Evolutionary conservation across 2,797 vertebrate genomes (phyloP).

Genomic region (Chelmon rostratus): DNA sequence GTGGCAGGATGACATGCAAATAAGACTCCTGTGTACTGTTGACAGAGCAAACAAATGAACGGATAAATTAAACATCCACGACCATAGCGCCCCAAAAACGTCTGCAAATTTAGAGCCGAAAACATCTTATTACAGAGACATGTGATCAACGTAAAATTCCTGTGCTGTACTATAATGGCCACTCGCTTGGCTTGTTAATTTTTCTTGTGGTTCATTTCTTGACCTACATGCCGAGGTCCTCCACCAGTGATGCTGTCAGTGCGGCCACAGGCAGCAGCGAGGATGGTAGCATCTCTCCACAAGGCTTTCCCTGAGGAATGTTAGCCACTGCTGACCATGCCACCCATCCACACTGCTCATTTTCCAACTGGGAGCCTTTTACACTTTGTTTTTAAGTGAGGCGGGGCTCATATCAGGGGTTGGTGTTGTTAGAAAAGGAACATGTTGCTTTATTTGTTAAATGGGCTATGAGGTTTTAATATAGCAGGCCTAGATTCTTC

Average conservation of each 20-base stretch:
- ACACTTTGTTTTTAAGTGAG: constrained; percentile 35
- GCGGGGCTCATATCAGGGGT: constrained; percentile 1
- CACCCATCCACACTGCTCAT: constrained; percentile 62
- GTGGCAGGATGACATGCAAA: constrained; percentile 25
- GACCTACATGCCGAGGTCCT: constrained; percentile 68
- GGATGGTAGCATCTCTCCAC: constrained; percentile 59
- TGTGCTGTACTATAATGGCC: constrained; percentile 38
- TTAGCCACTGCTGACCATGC: constrained; percentile 65
- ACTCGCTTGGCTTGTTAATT: constrained; percentile 53
- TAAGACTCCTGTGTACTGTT: constrained; percentile 25
- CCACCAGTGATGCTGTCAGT: constrained; percentile 57
- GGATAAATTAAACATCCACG: constrained; percentile 41
- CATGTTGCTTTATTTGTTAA: constrained; percentile 29
- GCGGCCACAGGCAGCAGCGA: constrained; percentile 53
- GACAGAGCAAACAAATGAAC: constrained; percentile 39
- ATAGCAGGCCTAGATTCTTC: constrained; percentile 31
- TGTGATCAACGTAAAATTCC: constrained; percentile 38
- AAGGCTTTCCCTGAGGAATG: constrained; percentile 73
- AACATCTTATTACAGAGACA: constrained; percentile 49
- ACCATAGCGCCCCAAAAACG: constrained; percentile 19
- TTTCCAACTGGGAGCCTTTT: constrained; percentile 48
- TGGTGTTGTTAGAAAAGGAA: not conserved
- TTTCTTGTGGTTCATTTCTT: constrained; percentile 62
- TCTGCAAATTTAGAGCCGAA: constrained; percentile 30
- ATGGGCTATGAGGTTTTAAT: constrained; percentile 35